A percentile compares a stretch with the other conserved stretches of the same genome.
phyloP scores from a whole-genome alignment of 2,113 vertebrate genomes.

The Irena cyanogastra region DNA sequence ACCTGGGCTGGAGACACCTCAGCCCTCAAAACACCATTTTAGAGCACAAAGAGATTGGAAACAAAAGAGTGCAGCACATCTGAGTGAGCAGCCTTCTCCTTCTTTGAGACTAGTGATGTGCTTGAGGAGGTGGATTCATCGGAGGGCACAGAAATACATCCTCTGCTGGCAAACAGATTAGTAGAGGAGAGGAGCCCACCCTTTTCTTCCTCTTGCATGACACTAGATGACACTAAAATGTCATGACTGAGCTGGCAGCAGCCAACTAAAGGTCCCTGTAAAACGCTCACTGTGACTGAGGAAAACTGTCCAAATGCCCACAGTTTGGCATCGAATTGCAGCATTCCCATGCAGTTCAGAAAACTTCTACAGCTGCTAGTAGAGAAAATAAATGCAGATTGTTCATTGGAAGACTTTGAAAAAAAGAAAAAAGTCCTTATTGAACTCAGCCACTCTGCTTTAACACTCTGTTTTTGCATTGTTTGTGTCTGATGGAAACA shows the following conservation, averaged over 20 bases:
- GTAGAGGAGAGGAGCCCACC: background rate
- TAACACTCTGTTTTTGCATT: background rate
- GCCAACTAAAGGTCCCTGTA: background rate
- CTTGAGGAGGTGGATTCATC: background rate
- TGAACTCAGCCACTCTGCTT: background rate
- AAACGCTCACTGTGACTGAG: background rate
- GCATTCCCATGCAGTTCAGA: rapidly evolving
- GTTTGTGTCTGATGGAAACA: background rate
- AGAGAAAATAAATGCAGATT: background rate
- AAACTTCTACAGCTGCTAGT: background rate
- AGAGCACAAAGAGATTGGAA: background rate
- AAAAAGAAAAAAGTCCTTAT: background rate
- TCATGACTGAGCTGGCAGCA: background rate
- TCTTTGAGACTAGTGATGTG: background rate
- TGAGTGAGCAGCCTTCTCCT: constrained; percentile 50
- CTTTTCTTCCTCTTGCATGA: background rate
- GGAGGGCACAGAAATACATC: background rate
- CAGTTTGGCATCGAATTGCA: background rate
- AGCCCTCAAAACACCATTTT: background rate
- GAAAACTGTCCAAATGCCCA: background rate
- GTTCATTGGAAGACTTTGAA: background rate
- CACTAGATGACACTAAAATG: background rate
- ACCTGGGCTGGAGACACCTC: rapidly evolving
- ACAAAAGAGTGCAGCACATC: constrained; percentile 29
- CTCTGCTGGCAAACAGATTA: background rate